These are phyloP conservation scores for Grallaria varia DNA, from an alignment of 2,113 vertebrate genomes.

Conservation along the genomic window DNA sequence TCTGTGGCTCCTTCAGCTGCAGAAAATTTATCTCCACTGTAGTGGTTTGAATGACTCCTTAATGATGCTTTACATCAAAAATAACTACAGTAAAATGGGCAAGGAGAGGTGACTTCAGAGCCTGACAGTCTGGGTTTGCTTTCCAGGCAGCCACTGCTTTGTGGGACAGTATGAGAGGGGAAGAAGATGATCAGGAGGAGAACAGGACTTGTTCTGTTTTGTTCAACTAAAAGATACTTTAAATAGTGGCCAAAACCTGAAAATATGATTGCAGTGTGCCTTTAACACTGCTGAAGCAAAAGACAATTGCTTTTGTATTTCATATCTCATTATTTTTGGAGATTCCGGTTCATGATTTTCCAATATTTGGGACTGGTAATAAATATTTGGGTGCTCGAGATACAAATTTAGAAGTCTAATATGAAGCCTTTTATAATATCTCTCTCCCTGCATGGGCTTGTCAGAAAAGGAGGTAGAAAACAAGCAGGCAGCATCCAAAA, in stretches of 20 bases:
- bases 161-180: not conserved
- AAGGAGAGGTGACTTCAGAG: not conserved
- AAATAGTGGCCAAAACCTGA: not conserved
- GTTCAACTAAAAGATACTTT: not conserved
- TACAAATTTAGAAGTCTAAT: not conserved
- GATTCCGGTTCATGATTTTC: rapidly evolving
- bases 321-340: not conserved
- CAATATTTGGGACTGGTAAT: not conserved
- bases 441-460: not conserved
- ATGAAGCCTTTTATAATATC: not conserved
- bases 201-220: not conserved
- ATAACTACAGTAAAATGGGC: not conserved
- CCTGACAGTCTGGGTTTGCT: not conserved
- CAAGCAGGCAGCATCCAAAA: not conserved
- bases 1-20: not conserved
- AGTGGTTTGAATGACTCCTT: not conserved
- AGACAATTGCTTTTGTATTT: not conserved
- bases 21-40: not conserved
- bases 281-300: not conserved
- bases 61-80: not conserved
- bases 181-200: not conserved
- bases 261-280: not conserved
- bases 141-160: not conserved
- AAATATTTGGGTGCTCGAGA: not conserved
- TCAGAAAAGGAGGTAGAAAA: not conserved